Evolutionary conservation across 2,888 invertebrate species (phyloP).

Genomic region (Melanchra persicariae): DNA sequence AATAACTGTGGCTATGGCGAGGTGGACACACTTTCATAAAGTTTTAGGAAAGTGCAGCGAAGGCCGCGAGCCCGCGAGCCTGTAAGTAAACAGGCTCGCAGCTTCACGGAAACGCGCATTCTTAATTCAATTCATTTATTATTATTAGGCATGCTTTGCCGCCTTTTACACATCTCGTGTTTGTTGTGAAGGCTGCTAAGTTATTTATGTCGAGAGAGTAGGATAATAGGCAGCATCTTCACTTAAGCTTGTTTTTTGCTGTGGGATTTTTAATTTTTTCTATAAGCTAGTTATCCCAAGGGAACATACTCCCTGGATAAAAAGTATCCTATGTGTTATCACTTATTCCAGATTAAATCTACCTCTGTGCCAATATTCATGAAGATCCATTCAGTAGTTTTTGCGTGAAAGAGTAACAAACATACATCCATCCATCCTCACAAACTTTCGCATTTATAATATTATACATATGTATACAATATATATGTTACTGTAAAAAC

Average conservation of each 20-base stretch:
- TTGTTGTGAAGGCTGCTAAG: not conserved
- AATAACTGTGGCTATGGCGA: conserved; percentile 29
- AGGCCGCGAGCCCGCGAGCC: conserved; percentile 7
- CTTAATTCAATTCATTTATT: conserved; percentile 1
- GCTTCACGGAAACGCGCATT: conserved; percentile 2
- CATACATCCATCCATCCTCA: too few relatives aligned
- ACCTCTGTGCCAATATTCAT: too few relatives aligned
- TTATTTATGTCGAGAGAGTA: not conserved
- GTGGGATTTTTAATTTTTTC: too few relatives aligned
- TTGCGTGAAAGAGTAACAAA: too few relatives aligned
- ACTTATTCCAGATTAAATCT: too few relatives aligned
- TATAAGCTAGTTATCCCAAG: too few relatives aligned
- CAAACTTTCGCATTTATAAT: too few relatives aligned
- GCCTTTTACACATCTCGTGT: not conserved
- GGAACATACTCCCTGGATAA: too few relatives aligned
- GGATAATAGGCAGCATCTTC: not conserved
- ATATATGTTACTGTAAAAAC: too few relatives aligned
- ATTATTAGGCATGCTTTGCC: not conserved
- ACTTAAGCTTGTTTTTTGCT: not conserved
- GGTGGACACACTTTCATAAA: conserved; percentile 52
- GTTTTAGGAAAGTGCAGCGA: conserved; percentile 42
- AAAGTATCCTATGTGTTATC: too few relatives aligned
- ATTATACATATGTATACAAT: too few relatives aligned
- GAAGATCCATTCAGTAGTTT: too few relatives aligned
- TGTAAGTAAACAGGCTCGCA: not conserved